A percentile compares a stretch with the other conserved stretches of the same genome.
Evolutionary conservation across 2,797 vertebrate genomes (phyloP).

Genomic region (Atherinosoma microstoma): DNA sequence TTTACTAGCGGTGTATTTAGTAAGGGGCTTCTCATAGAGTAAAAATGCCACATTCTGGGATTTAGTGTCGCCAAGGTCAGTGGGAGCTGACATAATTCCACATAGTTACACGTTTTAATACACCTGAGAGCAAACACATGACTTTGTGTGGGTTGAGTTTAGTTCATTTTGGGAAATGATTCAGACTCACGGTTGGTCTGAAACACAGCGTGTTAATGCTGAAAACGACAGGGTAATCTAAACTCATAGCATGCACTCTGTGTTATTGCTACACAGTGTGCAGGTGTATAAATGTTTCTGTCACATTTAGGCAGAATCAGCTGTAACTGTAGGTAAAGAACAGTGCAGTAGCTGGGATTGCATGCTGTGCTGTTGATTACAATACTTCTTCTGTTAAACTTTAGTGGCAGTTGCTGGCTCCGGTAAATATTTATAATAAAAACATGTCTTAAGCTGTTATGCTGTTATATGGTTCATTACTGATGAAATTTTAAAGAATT

Average conservation of each 20-base stretch:
- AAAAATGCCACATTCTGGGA: neutral
- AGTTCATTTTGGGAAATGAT: neutral
- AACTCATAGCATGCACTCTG: neutral
- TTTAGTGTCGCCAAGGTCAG: neutral
- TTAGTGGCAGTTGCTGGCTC: neutral
- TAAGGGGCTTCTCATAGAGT: rapidly evolving
- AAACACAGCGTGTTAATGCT: neutral
- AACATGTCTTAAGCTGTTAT: neutral
- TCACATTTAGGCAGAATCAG: neutral
- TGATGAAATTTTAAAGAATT: no score
- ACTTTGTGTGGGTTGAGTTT: neutral
- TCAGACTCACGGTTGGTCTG: neutral
- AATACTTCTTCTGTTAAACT: neutral
- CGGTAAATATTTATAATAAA: neutral
- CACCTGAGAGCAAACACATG: neutral
- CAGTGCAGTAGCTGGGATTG: neutral
- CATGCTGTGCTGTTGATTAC: neutral
- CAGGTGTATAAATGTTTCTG: neutral
- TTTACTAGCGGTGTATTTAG: neutral
- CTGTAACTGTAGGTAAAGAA: neutral
- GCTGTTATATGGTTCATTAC: neutral
- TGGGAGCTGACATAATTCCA: neutral
- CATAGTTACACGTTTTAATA: neutral
- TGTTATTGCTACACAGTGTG: neutral
- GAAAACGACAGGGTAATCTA: neutral